Evolutionary conservation across 2,113 vertebrate genomes (phyloP), one percentile per base, ranked within the genome.

Genomic region (Podarcis cretensis): DNA sequence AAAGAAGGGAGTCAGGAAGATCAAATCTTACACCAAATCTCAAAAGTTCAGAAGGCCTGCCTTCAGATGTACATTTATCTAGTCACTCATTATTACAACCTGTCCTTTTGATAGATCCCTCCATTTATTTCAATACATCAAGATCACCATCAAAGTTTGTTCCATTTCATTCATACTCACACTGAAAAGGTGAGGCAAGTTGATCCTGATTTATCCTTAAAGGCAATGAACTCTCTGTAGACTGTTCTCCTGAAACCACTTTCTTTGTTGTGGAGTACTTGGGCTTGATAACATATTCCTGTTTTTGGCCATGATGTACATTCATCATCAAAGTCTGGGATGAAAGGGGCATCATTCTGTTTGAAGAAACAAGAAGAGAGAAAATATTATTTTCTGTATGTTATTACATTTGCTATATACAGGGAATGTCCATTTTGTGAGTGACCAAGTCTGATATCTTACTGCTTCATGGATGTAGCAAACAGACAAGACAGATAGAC

Each of bases 231-330:
- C 98, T 96, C 89, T 98, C 98, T 0, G 97, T 96, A 21, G 97
- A 96, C 87, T 98, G 96, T 69, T 97, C 97, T 76, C 97, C 96
- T 0, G 97, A 93, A n/a, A 98, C 95, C 57, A 97, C 95, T 95
- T 98, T 98, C 96, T 98, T 98, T 87, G 97, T 95, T 87, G 97
- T 92, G 91, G 98, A 98, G 94, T 98, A 98, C 92, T 98, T 99
- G 83, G 98, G 98, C 91, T 99, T 98, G 59, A 98, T 94, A 88
- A 98, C 90, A 83, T 98, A 98, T 85, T 98, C 98, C 91, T 98
- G 98, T 87, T 95, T 97, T 96, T 98, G 98, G 75, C 97, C 97
- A 30, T 97, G 98, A 89, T 97, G 98, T 86, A 98, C 91, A 73
- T 97, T 97, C 92, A 98, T 96, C 81, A 98, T 95, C 91, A 98